Evolutionary conservation across 2,113 vertebrate species (phyloP).

Genomic region (Chaetura pelagica): DNA sequence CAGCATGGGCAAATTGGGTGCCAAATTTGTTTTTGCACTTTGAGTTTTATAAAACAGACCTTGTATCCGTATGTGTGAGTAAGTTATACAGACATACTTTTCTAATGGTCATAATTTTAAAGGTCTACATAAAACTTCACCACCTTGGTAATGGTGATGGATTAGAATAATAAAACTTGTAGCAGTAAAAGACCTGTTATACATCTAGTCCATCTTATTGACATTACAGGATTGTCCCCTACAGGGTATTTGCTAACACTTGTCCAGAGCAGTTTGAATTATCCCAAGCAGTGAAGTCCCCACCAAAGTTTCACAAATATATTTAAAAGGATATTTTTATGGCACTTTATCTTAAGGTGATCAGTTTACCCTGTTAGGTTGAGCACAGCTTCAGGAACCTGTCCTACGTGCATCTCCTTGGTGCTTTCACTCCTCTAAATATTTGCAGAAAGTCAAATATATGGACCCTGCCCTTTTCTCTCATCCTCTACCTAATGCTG

Average conservation of each 20-base stretch:
- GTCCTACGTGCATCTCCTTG: not conserved
- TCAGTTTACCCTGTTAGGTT: not conserved
- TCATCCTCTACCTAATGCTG: not conserved
- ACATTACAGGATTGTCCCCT: conserved; percentile 7
- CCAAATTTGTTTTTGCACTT: not conserved
- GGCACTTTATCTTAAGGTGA: not conserved
- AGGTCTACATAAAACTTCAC: conserved; percentile 7
- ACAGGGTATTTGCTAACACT: not conserved
- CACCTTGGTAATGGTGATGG: not conserved
- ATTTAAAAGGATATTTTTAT: not conserved
- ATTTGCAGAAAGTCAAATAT: not conserved
- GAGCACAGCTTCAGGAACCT: not conserved
- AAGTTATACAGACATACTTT: conserved; percentile 16
- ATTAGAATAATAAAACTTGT: conserved; percentile 55
- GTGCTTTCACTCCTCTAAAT: not conserved
- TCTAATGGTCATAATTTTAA: conserved; percentile 47
- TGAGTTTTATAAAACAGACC: not conserved
- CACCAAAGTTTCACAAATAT: not conserved
- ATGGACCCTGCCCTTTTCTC: not conserved
- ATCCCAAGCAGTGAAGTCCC: conserved; percentile 6
- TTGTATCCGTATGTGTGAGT: not conserved
- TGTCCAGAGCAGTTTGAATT: conserved; percentile 16
- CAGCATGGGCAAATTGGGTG: not conserved
- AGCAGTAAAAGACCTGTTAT: conserved; percentile 26
- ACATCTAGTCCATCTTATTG: conserved; percentile 31